Percentiles rank a stretch among this genome's conserved stretches.
phyloP scores from a whole-genome alignment of 92 coral and sea anemone genomes.

The Pocillopora meandrina region DNA sequence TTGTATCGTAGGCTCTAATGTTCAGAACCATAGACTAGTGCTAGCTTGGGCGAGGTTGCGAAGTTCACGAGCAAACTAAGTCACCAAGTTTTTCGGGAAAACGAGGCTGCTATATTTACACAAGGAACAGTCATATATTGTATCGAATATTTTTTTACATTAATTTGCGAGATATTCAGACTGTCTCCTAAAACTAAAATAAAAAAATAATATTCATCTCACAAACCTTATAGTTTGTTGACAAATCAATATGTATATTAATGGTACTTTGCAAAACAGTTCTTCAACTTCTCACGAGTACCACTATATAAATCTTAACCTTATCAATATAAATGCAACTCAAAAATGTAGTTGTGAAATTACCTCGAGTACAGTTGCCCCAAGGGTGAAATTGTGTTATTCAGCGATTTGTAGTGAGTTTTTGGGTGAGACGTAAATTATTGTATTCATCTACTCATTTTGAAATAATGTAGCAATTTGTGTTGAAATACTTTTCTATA shows the following conservation, averaged over 20 bases:
- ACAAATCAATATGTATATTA: neutral
- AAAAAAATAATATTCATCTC: neutral
- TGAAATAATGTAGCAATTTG: neutral
- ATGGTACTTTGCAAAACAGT: slow-evolving; percentile 7
- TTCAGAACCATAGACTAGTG: too few relatives aligned
- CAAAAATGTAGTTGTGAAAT: neutral
- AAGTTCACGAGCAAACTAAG: neutral
- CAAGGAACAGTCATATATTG: too few relatives aligned
- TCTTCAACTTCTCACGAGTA: neutral
- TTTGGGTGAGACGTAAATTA: slow-evolving; percentile 9
- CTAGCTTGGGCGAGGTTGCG: neutral
- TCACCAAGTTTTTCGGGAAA: neutral
- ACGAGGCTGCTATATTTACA: neutral
- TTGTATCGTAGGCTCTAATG: too few relatives aligned
- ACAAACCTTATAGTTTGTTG: neutral
- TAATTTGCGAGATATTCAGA: neutral
- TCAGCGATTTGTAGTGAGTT: slow-evolving; percentile 11
- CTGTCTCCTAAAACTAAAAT: neutral
- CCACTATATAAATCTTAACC: neutral
- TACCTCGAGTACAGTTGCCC: neutral
- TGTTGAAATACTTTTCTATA: neutral
- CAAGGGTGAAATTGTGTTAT: neutral
- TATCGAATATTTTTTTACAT: neutral
- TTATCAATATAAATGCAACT: neutral
- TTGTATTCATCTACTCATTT: slow-evolving; percentile 2